A percentile compares a stretch with the other conserved stretches of the same genome.
Evolutionary conservation across 2,888 invertebrate species (phyloP).

Genomic region (Oegoconia quadripuncta): DNA sequence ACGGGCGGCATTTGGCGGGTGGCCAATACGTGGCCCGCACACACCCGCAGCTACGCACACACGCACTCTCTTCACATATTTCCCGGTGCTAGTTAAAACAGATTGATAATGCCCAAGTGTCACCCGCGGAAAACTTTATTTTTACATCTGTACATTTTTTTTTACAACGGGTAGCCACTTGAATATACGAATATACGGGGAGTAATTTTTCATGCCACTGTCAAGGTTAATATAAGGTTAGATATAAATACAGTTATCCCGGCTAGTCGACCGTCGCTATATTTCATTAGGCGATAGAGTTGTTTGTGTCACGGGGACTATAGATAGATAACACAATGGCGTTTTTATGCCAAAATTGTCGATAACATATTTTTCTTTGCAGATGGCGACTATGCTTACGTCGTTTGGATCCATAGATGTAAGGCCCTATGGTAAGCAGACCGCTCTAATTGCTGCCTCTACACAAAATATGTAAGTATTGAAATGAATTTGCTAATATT

Average conservation of each 20-base stretch:
- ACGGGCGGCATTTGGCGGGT: constrained; percentile 33
- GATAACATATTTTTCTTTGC: constrained; percentile 21
- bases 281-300: constrained; percentile 35
- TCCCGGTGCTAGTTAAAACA: constrained; percentile 66
- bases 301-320: constrained; percentile 30
- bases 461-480: constrained; percentile 78
- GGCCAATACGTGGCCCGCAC: constrained; percentile 31
- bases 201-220: constrained; percentile 70
- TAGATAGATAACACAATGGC: constrained; percentile 34
- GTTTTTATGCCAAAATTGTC: constrained; percentile 27
- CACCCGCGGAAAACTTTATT: constrained; percentile 62
- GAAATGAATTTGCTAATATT: too few relatives aligned
- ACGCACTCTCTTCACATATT: constrained; percentile 35
- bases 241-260: constrained; percentile 59
- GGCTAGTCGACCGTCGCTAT: constrained; percentile 38
- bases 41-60: constrained; percentile 26
- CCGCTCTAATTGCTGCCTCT: constrained; percentile 81
- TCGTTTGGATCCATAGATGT: constrained; percentile 82
- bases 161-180: constrained; percentile 38
- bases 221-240: constrained; percentile 78
- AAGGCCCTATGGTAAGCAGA: constrained; percentile 67
- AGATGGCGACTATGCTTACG: constrained; percentile 79
- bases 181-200: constrained; percentile 59
- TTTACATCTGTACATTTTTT: constrained; percentile 45
- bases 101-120: constrained; percentile 75